Conservation (phyloP, 2,797 vertebrate genomes). For the Arremon aurantiirostris region DNA sequence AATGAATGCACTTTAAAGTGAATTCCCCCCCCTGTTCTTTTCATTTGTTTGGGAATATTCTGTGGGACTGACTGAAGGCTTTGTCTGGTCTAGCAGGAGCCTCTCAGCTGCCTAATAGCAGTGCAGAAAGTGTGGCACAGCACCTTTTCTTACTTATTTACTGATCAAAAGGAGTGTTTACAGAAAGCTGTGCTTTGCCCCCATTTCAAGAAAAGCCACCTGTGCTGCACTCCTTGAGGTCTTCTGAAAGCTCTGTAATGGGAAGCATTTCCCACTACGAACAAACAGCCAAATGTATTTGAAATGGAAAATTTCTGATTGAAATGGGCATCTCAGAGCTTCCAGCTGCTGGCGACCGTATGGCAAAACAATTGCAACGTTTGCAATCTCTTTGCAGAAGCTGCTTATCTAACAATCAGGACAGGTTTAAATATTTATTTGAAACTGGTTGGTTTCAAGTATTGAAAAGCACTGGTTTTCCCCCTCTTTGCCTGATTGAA, state of each 20-base stretch:
- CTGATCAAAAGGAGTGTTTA: slow-evolving; percentile 8
- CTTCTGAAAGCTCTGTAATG: background rate
- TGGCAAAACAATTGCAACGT: background rate
- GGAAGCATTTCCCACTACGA: background rate
- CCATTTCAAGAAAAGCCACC: background rate
- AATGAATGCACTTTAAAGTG: slow-evolving; percentile 9
- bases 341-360: background rate
- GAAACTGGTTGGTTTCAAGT: background rate
- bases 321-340: background rate
- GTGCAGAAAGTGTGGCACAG: background rate
- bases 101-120: background rate
- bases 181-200: slow-evolving; percentile 16
- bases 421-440: slow-evolving; percentile 17
- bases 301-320: slow-evolving; percentile 21
- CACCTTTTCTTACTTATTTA: background rate
- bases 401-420: slow-evolving; percentile 11
- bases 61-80: slow-evolving; percentile 2
- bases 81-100: slow-evolving; percentile 31
- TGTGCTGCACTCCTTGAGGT: background rate
- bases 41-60: slow-evolving; percentile 42
- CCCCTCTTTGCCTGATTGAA: background rate
- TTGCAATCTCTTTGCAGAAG: background rate
- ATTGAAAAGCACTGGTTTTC: background rate
- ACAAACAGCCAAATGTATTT: background rate
- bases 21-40: slow-evolving; percentile 54